phyloP scores from a whole-genome alignment of 2,113 vertebrate genomes.

The Myrmecophaga tridactyla region DNA sequence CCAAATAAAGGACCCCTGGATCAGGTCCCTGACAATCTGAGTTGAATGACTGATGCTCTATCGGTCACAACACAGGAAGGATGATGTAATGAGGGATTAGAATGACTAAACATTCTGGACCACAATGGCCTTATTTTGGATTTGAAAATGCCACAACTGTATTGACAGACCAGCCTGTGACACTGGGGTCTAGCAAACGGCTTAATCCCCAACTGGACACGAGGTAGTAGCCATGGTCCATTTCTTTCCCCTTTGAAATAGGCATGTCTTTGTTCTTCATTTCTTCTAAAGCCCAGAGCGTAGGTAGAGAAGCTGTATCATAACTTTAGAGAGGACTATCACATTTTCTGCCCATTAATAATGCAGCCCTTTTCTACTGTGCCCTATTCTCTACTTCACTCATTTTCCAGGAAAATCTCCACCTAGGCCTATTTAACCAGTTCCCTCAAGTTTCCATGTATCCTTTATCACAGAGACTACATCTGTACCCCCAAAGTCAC shows the following conservation, averaged over 20 bases:
- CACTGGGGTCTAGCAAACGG: not conserved
- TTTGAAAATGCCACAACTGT: slow-evolving; percentile 22
- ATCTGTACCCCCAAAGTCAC: slow-evolving; percentile 60
- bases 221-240: not conserved
- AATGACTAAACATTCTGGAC: slow-evolving; percentile 28
- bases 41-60: not conserved
- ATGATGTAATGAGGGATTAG: slow-evolving; percentile 29
- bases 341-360: slow-evolving; percentile 74
- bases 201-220: slow-evolving; percentile 47
- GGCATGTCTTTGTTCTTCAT: slow-evolving; percentile 22
- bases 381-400: slow-evolving; percentile 56
- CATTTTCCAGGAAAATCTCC: slow-evolving; percentile 74
- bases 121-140: slow-evolving; percentile 24
- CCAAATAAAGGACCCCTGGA: not conserved
- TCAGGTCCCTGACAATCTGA: not conserved
- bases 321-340: slow-evolving; percentile 67
- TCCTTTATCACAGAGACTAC: slow-evolving; percentile 44
- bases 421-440: slow-evolving; percentile 69
- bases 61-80: slow-evolving; percentile 24
- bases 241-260: slow-evolving; percentile 2
- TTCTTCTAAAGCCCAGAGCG: not conserved
- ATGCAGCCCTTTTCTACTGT: slow-evolving; percentile 69
- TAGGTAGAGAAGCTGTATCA: slow-evolving; percentile 50
- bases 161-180: slow-evolving; percentile 24
- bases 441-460: slow-evolving; percentile 68